Base-by-base conservation (phyloP, 2,888 invertebrate species). In the Drosophila aldrichi region DNA sequence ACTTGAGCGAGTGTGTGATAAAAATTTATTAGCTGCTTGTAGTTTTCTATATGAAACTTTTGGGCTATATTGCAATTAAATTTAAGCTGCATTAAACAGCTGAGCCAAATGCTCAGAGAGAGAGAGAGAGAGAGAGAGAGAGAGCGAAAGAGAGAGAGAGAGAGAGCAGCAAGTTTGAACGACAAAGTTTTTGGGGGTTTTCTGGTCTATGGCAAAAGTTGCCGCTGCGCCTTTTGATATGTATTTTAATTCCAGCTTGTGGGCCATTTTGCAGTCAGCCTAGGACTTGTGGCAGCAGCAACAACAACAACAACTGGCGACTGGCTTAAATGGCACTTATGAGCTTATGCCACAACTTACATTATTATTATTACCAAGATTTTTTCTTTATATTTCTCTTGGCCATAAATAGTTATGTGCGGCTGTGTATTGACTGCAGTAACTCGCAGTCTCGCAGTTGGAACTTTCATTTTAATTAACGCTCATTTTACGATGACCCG, bases 31-130 rank as follows among this genome's bases (percentile, higher is more conserved):
- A 68, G 72, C 62, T 60, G 49, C 55, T 63, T 41, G 44, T 52
- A 55, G 57, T 68, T 55, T 71, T 58, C 61, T 71, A 60, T 72
- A 70, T 61, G 73, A 84, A 89, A 89, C 71, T 88, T 89, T 86
- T 89, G 71, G 71, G 79, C 74, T 81, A 74, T 81, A 77, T 77
- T 88, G 90, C 90, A 87, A 88, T 91, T 91, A 91, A 91, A 91
- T 91, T 91, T 91, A 91, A 91, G 91, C 88, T 90, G 90, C 90
- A 90, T 75, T 82, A 79, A 80, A 74, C 81, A 74, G 82, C 82
- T 70, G 70, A 77, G 76, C 79, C 52, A 54, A 62, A 77, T 57
- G 36, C 59, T 44, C 14, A 18, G n/a, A 38, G 20, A 22, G 38
- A 25, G 9, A 1, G n/a, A n/a, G n/a, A 1, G 10, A 6, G 22